phyloP scores from a whole-genome alignment of 1,140 invertebrate genomes.

The Drosophila rufa region DNA sequence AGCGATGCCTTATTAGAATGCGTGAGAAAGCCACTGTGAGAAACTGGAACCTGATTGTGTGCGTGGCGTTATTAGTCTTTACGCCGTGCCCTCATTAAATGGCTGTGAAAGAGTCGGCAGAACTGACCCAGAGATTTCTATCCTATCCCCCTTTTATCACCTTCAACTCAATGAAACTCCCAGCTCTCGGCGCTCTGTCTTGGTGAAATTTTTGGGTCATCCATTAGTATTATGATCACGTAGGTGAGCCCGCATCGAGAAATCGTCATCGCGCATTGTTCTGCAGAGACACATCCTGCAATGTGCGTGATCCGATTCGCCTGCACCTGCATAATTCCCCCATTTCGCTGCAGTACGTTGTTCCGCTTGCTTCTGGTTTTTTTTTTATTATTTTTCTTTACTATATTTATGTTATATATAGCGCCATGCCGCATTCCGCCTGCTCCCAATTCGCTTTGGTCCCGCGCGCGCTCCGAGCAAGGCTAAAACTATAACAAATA shows the following conservation, averaged over 20 bases:
- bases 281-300: constrained; percentile 56
- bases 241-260: constrained; percentile 64
- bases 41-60: constrained; percentile 59
- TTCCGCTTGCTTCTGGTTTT: constrained; percentile 8
- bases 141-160: constrained; percentile 37
- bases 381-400: constrained; percentile 36
- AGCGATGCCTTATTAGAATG: constrained; percentile 73
- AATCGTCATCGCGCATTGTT: constrained; percentile 61
- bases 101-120: constrained; percentile 35
- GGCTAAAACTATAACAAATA: constrained; percentile 61
- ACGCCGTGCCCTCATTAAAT: constrained; percentile 46
- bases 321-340: constrained; percentile 71
- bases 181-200: constrained; percentile 16
- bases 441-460: constrained; percentile 68
- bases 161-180: constrained; percentile 13
- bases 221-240: constrained; percentile 81
- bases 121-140: constrained; percentile 46
- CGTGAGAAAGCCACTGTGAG: constrained; percentile 51
- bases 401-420: constrained; percentile 59
- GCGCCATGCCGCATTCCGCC: constrained; percentile 50
- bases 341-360: constrained; percentile 32
- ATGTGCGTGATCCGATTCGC: constrained; percentile 73
- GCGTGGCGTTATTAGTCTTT: constrained; percentile 42
- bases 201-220: constrained; percentile 72
- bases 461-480: constrained; percentile 52